phyloP scores from a whole-genome alignment of 2,888 invertebrate species.

The Drosophila lutescens region DNA sequence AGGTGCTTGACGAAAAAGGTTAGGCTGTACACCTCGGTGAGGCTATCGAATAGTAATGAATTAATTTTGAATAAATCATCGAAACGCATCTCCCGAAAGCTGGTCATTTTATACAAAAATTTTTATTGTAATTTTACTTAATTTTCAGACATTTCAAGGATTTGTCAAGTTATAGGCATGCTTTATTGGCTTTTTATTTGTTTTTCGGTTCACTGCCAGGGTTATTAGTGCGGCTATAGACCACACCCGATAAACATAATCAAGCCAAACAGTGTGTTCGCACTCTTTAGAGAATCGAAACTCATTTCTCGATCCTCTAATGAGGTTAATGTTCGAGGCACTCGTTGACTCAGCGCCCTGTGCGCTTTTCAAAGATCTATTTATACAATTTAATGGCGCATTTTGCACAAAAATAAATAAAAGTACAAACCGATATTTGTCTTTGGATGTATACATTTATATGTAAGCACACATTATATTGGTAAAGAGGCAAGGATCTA shows the following conservation, averaged over 20 bases:
- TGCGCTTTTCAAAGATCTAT: slow-evolving; percentile 69
- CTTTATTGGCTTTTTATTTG: not conserved
- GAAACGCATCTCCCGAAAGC: slow-evolving; percentile 49
- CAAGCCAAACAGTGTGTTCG: slow-evolving; percentile 15
- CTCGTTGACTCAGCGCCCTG: slow-evolving; percentile 64
- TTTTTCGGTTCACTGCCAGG: slow-evolving; percentile 2
- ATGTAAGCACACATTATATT: slow-evolving; percentile 32
- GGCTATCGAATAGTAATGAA: slow-evolving; percentile 53
- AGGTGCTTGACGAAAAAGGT: slow-evolving; percentile 56
- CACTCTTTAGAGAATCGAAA: slow-evolving; percentile 3
- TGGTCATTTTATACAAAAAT: slow-evolving; percentile 40
- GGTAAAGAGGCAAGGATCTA: slow-evolving; percentile 35
- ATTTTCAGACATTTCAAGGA: not conserved
- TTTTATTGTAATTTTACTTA: not conserved
- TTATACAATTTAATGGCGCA: slow-evolving; percentile 78
- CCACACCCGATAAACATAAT: slow-evolving; percentile 10
- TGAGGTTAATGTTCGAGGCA: slow-evolving; percentile 78
- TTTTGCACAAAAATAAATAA: slow-evolving; percentile 77
- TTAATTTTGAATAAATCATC: slow-evolving; percentile 70
- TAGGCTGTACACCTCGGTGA: slow-evolving; percentile 59
- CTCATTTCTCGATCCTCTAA: slow-evolving; percentile 52
- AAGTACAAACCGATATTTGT: slow-evolving; percentile 60
- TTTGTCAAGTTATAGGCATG: not conserved
- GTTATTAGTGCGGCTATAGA: slow-evolving; percentile 1
- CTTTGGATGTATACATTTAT: slow-evolving; percentile 23